Conservation (phyloP, 2,797 vertebrate genomes). For the Spea hammondii region DNA sequence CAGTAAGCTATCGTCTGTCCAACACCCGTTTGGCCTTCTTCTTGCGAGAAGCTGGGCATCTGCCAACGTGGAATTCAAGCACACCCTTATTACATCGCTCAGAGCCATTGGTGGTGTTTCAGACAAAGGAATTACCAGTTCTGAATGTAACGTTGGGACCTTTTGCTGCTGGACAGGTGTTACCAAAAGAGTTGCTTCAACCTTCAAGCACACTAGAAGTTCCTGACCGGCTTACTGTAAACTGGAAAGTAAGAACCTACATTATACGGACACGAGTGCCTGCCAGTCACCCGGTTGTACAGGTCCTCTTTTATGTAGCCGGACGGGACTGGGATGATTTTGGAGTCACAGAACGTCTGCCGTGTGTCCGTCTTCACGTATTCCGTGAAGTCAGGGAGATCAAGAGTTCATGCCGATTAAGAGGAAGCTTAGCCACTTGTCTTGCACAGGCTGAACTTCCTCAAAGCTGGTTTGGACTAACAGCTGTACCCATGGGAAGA, state of each 20-base stretch:
- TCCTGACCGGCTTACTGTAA: conserved; percentile 87
- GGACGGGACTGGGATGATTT: conserved; percentile 97
- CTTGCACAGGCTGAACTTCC: conserved; percentile 89
- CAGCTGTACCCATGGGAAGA: conserved; percentile 70
- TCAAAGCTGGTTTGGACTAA: conserved; percentile 86
- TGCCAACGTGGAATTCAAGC: conserved; percentile 59
- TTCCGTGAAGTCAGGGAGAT: conserved; percentile 88
- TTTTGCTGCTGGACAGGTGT: conserved; percentile 82
- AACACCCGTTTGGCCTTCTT: conserved; percentile 95
- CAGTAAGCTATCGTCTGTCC: conserved; percentile 91
- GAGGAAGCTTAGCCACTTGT: conserved; percentile 87
- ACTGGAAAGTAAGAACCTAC: conserved; percentile 96
- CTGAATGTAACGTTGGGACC: conserved; percentile 92
- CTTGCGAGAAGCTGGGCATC: conserved; percentile 77
- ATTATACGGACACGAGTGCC: conserved; percentile 87
- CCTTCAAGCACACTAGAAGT: conserved; percentile 90
- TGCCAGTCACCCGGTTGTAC: conserved; percentile 83
- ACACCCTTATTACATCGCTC: conserved; percentile 81
- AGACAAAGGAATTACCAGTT: conserved; percentile 91
- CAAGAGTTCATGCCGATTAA: conserved; percentile 87
- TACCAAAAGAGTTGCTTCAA: conserved; percentile 90
- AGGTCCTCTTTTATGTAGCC: conserved; percentile 95
- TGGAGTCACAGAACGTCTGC: conserved; percentile 81
- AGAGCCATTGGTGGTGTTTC: conserved; percentile 95
- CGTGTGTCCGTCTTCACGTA: conserved; percentile 88